Conservation (phyloP, 1,140 invertebrate species). For the Temnothorax curvispinosus region DNA sequence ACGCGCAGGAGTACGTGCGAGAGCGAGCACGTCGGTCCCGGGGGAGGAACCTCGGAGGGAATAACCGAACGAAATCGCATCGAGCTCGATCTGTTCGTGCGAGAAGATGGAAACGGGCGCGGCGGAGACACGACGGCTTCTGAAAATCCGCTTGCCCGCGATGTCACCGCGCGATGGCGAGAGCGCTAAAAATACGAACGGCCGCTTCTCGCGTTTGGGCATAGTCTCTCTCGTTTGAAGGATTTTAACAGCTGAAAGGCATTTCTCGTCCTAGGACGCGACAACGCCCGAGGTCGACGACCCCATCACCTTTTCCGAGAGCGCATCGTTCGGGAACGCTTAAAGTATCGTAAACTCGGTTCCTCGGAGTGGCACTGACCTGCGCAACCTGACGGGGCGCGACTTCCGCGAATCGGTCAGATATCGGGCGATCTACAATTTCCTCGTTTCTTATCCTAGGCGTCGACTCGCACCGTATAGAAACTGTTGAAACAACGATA, state of each 20-base stretch:
- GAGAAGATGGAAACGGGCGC: background rate
- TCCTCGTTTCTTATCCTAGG: background rate
- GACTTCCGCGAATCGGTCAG: background rate
- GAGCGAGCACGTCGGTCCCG: no score
- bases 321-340: constrained; percentile 31
- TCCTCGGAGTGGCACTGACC: constrained; percentile 48
- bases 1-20: no score
- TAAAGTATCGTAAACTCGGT: constrained; percentile 58
- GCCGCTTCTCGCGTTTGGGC: constrained; percentile 9
- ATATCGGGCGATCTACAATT: background rate
- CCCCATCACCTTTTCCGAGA: constrained; percentile 55
- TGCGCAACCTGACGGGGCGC: background rate
- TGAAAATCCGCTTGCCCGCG: constrained; percentile 47
- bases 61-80: background rate
- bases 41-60: background rate
- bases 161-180: constrained; percentile 42
- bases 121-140: constrained; percentile 14
- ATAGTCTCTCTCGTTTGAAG: constrained; percentile 61
- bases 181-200: constrained; percentile 65
- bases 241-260: constrained; percentile 74
- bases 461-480: no score
- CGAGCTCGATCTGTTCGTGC: background rate
- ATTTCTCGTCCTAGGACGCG: constrained; percentile 68
- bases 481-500: background rate
- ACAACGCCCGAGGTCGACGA: constrained; percentile 48